phyloP scores from a whole-genome alignment of 2,888 invertebrate species.

The Stenoptilia bipunctidactyla region DNA sequence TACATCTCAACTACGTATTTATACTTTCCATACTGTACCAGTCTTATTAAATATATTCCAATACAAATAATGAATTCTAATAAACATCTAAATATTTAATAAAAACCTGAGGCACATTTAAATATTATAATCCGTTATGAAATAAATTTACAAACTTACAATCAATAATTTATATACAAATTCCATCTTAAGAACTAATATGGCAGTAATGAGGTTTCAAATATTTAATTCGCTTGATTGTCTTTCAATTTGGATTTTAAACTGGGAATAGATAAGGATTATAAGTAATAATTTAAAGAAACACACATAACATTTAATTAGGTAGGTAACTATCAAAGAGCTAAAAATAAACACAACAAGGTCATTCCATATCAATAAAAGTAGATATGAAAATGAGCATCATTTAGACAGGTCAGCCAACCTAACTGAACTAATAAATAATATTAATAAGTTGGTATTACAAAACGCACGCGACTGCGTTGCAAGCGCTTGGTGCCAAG shows the following conservation, averaged over 20 bases:
- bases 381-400: too few relatives aligned
- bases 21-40: not conserved
- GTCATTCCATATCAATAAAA: too few relatives aligned
- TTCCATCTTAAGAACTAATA: slow-evolving; percentile 44
- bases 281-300: not conserved
- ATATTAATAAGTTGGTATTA: too few relatives aligned
- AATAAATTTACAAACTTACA: slow-evolving; percentile 24
- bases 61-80: not conserved
- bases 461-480: too few relatives aligned
- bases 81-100: slow-evolving; percentile 47
- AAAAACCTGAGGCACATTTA: slow-evolving; percentile 66
- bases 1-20: too few relatives aligned
- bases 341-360: too few relatives aligned
- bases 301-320: too few relatives aligned
- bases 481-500: too few relatives aligned
- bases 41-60: not conserved
- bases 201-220: slow-evolving; percentile 64
- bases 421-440: too few relatives aligned
- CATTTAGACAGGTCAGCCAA: too few relatives aligned
- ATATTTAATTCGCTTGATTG: slow-evolving; percentile 23
- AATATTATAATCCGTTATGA: slow-evolving; percentile 39
- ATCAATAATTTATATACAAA: slow-evolving; percentile 43
- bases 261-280: slow-evolving; percentile 2
- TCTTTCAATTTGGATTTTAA: slow-evolving; percentile 15
- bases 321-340: too few relatives aligned